Conservation (phyloP, 2,113 vertebrate genomes). For the Cyprinodon tularosa region DNA sequence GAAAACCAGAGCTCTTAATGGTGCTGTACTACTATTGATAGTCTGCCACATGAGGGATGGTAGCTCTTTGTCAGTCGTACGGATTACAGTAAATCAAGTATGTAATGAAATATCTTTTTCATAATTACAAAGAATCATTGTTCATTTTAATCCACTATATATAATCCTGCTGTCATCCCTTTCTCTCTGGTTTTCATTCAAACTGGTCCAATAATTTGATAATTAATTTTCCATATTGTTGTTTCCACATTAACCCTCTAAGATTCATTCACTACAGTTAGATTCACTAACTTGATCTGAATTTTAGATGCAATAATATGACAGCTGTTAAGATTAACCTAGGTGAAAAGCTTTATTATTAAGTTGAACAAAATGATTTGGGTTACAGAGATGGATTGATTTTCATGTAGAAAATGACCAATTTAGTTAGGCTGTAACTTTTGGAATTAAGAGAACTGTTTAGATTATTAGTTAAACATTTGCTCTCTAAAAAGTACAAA, state of each 20-base stretch:
- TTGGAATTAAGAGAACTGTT: background rate
- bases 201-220: constrained; percentile 27
- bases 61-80: constrained; percentile 8
- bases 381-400: background rate
- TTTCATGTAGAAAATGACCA: background rate
- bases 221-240: constrained; percentile 8
- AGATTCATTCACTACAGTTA: constrained; percentile 7
- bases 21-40: constrained; percentile 47
- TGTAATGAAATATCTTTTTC: constrained; percentile 32
- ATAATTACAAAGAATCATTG: constrained; percentile 28
- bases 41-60: constrained; percentile 24
- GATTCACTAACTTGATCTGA: constrained; percentile 14
- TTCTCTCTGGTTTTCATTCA: constrained; percentile 51
- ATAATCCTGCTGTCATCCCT: background rate
- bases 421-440: background rate
- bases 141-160: constrained; percentile 17
- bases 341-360: constrained; percentile 3
- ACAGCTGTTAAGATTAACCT: constrained; percentile 18
- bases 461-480: no score
- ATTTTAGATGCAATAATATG: background rate
- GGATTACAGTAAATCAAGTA: constrained; percentile 40
- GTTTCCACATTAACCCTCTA: constrained; percentile 26
- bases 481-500: no score
- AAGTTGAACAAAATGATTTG: background rate
- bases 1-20: constrained; percentile 47